These are phyloP conservation scores for Hydrochoerus hydrochaeris DNA, from an alignment of 2,113 vertebrate genomes.

Conservation along the genomic window DNA sequence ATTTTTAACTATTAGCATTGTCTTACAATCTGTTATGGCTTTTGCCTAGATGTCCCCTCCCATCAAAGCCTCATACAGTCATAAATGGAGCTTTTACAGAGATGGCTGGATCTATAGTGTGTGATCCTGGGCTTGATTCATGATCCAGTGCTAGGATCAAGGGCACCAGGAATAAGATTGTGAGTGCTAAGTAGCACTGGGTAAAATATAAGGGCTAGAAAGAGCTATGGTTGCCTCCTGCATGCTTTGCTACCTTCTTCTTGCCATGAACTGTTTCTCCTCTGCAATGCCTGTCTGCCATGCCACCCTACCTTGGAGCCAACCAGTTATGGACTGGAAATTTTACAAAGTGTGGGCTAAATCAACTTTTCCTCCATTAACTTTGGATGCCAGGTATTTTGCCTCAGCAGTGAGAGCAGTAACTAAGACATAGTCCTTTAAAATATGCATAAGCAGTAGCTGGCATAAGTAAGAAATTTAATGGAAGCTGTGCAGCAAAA, in stretches of 20 bases:
- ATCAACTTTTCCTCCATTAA: background rate
- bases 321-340: background rate
- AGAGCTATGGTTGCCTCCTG: background rate
- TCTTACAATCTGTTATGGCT: background rate
- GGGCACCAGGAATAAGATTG: background rate
- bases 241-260: background rate
- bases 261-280: background rate
- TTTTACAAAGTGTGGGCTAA: background rate
- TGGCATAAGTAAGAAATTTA: slow-evolving; percentile 2
- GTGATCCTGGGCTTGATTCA: background rate
- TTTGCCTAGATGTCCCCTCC: background rate
- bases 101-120: background rate
- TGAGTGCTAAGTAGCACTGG: background rate
- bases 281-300: background rate
- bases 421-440: background rate
- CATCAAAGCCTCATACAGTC: background rate
- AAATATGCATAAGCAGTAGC: slow-evolving; percentile 33
- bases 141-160: background rate
- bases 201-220: background rate
- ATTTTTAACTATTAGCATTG: slow-evolving; percentile 35
- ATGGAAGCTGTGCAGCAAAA: slow-evolving; percentile 5
- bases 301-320: background rate
- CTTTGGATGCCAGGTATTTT: background rate
- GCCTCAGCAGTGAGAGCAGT: background rate
- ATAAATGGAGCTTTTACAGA: background rate